A percentile compares a stretch with the other conserved stretches of the same genome.
These are phyloP conservation scores for Pogonophryne albipinna DNA, from an alignment of 2,797 vertebrate genomes.

Conservation along the genomic window DNA sequence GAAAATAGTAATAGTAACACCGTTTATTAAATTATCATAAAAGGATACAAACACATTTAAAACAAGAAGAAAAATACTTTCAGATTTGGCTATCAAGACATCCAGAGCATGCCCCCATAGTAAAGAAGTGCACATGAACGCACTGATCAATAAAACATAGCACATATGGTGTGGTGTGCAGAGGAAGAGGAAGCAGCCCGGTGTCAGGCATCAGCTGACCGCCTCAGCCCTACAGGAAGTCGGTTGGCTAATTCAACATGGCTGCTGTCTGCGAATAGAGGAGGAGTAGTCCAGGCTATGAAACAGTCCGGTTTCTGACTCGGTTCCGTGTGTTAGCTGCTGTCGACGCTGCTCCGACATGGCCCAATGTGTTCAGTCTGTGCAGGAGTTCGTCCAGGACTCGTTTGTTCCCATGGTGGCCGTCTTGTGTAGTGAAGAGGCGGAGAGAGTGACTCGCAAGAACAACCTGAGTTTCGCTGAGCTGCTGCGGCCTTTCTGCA, in stretches of 20 bases:
- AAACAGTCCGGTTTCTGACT: slow-evolving; percentile 34
- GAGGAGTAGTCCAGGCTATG: slow-evolving; percentile 65
- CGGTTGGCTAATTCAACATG: slow-evolving; percentile 76
- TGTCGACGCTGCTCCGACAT: slow-evolving; percentile 75
- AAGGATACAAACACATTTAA: too few relatives aligned
- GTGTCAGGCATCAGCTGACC: slow-evolving; percentile 62
- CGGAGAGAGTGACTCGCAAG: slow-evolving; percentile 92
- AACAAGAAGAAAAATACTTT: too few relatives aligned
- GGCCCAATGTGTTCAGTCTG: slow-evolving; percentile 96
- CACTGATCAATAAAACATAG: too few relatives aligned
- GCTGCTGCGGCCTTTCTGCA: slow-evolving; percentile 95
- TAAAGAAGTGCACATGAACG: too few relatives aligned
- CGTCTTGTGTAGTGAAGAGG: slow-evolving; percentile 95
- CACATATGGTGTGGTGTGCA: not conserved
- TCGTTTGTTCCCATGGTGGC: slow-evolving; percentile 97
- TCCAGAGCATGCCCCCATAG: too few relatives aligned
- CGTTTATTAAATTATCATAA: too few relatives aligned
- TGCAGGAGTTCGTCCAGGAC: slow-evolving; percentile 98
- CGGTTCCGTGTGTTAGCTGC: slow-evolving; percentile 16
- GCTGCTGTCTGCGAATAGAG: slow-evolving; percentile 70
- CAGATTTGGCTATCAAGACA: too few relatives aligned
- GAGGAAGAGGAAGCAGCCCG: not conserved
- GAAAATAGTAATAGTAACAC: too few relatives aligned
- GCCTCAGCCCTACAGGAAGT: slow-evolving; percentile 73
- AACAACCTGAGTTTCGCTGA: slow-evolving; percentile 95